phyloP scores from a whole-genome alignment of 2,797 vertebrate species.

The Dendrocincla fuliginosa region DNA sequence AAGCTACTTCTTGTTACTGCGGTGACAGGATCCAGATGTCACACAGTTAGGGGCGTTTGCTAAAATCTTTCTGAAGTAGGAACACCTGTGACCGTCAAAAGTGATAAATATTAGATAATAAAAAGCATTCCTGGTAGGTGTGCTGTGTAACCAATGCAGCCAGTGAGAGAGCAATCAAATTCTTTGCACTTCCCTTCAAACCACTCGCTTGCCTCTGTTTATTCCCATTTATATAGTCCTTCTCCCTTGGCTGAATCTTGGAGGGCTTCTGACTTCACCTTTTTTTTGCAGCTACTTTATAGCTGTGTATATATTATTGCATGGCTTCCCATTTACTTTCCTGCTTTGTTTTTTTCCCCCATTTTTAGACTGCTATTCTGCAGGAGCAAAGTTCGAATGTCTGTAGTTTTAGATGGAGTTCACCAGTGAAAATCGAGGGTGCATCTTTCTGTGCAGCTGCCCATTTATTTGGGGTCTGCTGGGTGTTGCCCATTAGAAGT shows the following conservation, averaged over 20 bases:
- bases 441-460: not conserved
- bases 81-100: slow-evolving; percentile 21
- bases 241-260: not conserved
- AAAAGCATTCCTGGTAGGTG: not conserved
- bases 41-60: slow-evolving; percentile 58
- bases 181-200: not conserved
- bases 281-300: not conserved
- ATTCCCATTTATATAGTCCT: not conserved
- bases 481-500: not conserved
- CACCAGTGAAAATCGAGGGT: not conserved
- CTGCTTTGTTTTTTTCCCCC: not conserved
- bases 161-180: not conserved
- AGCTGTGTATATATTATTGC: not conserved
- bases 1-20: slow-evolving; percentile 49
- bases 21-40: slow-evolving; percentile 59
- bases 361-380: not conserved
- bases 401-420: not conserved
- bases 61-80: slow-evolving; percentile 43
- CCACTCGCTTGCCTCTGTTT: not conserved
- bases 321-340: no score
- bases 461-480: not conserved
- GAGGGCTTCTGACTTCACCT: not conserved
- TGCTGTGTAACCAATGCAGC: not conserved
- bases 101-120: slow-evolving; percentile 19
- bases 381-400: not conserved